phyloP scores from a whole-genome alignment of 2,797 vertebrate species.

The Orientallactaga sibirica region DNA sequence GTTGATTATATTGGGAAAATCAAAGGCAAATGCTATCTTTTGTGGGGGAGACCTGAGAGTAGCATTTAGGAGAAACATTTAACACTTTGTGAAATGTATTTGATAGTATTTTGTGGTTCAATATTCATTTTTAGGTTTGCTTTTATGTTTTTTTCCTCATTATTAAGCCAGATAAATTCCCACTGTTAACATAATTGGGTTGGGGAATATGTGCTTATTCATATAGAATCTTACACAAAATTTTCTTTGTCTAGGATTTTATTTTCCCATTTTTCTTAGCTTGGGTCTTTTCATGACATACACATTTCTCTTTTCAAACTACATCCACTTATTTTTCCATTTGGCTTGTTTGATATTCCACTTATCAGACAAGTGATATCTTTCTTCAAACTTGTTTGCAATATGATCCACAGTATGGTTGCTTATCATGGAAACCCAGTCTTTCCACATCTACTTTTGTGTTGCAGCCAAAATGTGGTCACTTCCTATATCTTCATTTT shows the following conservation, averaged over 20 bases:
- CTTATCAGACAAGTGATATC: constrained; percentile 43
- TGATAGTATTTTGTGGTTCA: constrained; percentile 22
- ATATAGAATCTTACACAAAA: constrained; percentile 26
- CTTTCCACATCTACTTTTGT: neutral
- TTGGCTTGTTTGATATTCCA: constrained; percentile 63
- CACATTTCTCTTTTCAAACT: too few species aligned
- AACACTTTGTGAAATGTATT: constrained; percentile 42
- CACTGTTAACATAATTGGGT: constrained; percentile 26
- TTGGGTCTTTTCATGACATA: constrained; percentile 47
- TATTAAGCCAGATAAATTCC: constrained; percentile 53
- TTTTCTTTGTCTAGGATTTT: constrained; percentile 16
- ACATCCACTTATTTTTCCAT: neutral
- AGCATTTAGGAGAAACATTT: constrained; percentile 39
- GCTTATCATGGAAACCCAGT: constrained; percentile 46
- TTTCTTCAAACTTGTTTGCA: constrained; percentile 59
- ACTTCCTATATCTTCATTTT: constrained; percentile 48
- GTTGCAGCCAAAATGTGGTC: constrained; percentile 58
- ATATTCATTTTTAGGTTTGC: constrained; percentile 45
- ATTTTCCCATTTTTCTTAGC: constrained; percentile 2
- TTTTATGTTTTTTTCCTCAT: constrained; percentile 40
- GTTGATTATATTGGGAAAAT: constrained; percentile 55
- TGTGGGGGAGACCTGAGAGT: neutral
- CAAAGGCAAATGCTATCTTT: constrained; percentile 51
- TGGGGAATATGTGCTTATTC: constrained; percentile 7
- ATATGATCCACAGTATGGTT: constrained; percentile 43